Evolutionary conservation across 1,140 invertebrate genomes (phyloP), one percentile per base, ranked within the genome.

Genomic region (Caenorhabditis inopinata): DNA sequence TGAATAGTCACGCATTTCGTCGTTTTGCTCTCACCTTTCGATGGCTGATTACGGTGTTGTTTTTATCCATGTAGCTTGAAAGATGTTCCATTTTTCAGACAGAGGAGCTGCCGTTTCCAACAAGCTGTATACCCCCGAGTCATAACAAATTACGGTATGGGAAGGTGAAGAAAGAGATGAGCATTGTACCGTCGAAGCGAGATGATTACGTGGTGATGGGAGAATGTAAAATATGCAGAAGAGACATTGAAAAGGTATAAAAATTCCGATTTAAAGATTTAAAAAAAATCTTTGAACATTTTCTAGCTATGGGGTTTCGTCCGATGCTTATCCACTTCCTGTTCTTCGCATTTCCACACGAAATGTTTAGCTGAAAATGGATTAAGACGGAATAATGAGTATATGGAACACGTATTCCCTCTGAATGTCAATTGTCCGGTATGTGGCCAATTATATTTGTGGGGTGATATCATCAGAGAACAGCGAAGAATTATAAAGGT

Each of bases 1-100:
- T 98, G 1, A 90, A 91, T 76, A 91, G 93, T 0, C 93, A 93
- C 0, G 96, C 96, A 0, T 98, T 96, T 96, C 91, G 91, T 85
- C 90, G 94, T 21, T 89, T 97, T 48, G 93, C 94, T 1, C 89
- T 98, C 12, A 93, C 92, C 0, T 89, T 98, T 21, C 92, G 94
- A 76, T 97, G 95, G 95, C 89, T 97, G 6, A 93, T 94, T 86
- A 89, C 92, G 53, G 89, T 88, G 32, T 73, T 18, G 42, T 18
- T 80, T 29, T 14, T 0, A 3, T 29, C 27, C 14, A 14, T 5
- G 46, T 14, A 5, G 9, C 4, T 14, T 11, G 16, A 38, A 1
- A 5, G 42, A 6, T 23, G 6, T 32, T 27, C 9, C 12, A 1
- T 16, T 49, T 82, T 82, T 47, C 73, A 88, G 85, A 91, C 93